Evolutionary conservation across 2,797 vertebrate genomes (phyloP), one percentile per base, ranked within the genome.

Genomic region (Lepus oiostolus): DNA sequence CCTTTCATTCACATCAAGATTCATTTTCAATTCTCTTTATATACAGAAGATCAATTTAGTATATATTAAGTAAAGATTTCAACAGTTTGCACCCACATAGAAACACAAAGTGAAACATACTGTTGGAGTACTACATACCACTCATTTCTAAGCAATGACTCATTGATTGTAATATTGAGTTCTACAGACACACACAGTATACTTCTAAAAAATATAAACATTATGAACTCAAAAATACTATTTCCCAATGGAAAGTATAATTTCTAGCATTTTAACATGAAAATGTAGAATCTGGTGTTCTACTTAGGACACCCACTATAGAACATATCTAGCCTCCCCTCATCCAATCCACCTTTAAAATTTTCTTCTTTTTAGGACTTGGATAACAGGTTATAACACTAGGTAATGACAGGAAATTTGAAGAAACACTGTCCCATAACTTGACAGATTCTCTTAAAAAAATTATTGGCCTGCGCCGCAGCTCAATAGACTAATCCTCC

Each of bases 141-240:
- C 30, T 81, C 50, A 92, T 32, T 85, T 54, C 76, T 71, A 77
- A 89, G 70, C 32, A 88, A 24, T 92, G 42, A 92, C 22, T 81
- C 30, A 47, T 30, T 47, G 13, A 58, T 90, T 65, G 24, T 79
- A 67, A 72, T 21, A 72, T 17, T 60, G 35, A 83, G 17, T 7
- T 58, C 71, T 47, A 82, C 72, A 90, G 32, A 88, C 74, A 81
- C 63, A 88, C 9, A 47, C 12, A 47, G 9, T 26, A 63, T 63
- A 63, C 7, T 85, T 22, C 28, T 71, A 47, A 65, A 82, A 92
- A 92, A 67, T 65, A 89, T 65, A 81, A 30, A 72, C 60, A 85
- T 65, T 28, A 47, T 62, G 7, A 30, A 35, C 32, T 77, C 54
- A 83, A 88, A 92, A 75, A 74, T 21, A 50, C 19, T 21, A 70